Evolutionary conservation across 2,888 invertebrate species (phyloP).

Genomic region (Scelioninae gen. 1): DNA sequence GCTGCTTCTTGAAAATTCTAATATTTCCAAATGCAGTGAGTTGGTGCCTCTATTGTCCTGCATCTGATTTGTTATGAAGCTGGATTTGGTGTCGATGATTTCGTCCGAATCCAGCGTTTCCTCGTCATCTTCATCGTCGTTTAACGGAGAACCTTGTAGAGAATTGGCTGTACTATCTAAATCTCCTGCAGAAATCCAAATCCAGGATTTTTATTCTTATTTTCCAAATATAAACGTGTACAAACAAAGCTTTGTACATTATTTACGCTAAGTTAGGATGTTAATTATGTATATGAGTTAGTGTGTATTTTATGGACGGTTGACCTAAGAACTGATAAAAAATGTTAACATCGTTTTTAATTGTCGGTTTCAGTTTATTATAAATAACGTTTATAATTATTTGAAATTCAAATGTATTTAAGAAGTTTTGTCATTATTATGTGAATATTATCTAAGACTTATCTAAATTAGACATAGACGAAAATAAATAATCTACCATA

Average conservation of each 20-base stretch:
- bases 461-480: neutral
- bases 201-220: too few species aligned
- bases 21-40: too few species aligned
- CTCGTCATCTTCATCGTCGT: conserved; percentile 77
- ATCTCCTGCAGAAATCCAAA: conserved; percentile 79
- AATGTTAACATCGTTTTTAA: neutral
- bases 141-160: conserved; percentile 78
- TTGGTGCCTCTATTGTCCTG: conserved; percentile 73
- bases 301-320: too few species aligned
- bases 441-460: neutral
- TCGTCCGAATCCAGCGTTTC: conserved; percentile 81
- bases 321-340: too few species aligned
- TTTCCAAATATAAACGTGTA: too few species aligned
- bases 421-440: neutral
- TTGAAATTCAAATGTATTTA: neutral
- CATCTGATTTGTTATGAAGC: conserved; percentile 80
- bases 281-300: too few species aligned
- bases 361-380: neutral
- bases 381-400: too few species aligned
- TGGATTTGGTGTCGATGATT: conserved; percentile 77
- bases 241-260: too few species aligned
- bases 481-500: conserved; percentile 10
- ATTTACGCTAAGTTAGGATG: neutral
- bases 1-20: too few species aligned
- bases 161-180: conserved; percentile 82